These are phyloP conservation scores for Drosophila putrida DNA, from an alignment of 2,888 invertebrate species.

Conservation along the genomic window DNA sequence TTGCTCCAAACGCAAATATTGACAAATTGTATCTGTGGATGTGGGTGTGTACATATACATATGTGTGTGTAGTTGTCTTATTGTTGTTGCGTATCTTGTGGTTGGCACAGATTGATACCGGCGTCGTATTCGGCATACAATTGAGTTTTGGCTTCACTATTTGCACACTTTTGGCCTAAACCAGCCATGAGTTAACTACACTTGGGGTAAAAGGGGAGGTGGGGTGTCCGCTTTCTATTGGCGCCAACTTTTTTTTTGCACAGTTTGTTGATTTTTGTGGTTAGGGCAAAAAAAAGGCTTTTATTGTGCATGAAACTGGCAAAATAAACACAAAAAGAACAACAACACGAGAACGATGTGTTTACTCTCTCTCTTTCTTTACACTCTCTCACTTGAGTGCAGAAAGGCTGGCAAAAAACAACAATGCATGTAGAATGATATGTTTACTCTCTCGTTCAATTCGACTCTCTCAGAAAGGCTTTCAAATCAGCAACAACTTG, in stretches of 20 bases:
- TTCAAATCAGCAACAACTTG: not conserved
- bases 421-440: constrained; percentile 28
- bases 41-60: too few relatives aligned
- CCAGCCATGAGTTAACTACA: constrained; percentile 1
- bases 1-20: constrained; percentile 48
- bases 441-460: not conserved
- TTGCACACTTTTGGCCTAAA: constrained; percentile 40
- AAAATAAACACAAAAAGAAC: constrained; percentile 13
- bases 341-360: constrained; percentile 25
- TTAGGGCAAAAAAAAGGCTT: constrained; percentile 42
- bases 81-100: constrained; percentile 30
- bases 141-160: constrained; percentile 29
- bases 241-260: constrained; percentile 46
- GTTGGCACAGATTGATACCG: constrained; percentile 52
- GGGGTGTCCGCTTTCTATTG: constrained; percentile 56
- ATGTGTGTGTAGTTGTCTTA: constrained; percentile 3
- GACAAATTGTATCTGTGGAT: constrained; percentile 35
- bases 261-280: constrained; percentile 74
- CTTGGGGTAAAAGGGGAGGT: too few relatives aligned
- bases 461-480: not conserved
- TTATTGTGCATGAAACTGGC: constrained; percentile 63
- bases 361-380: not conserved
- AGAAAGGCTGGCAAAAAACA: not conserved
- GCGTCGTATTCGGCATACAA: constrained; percentile 34
- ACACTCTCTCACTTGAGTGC: not conserved